Evolutionary conservation across 92 coral and sea anemone species (phyloP).

Genomic region (Epizoanthus rinbou): DNA sequence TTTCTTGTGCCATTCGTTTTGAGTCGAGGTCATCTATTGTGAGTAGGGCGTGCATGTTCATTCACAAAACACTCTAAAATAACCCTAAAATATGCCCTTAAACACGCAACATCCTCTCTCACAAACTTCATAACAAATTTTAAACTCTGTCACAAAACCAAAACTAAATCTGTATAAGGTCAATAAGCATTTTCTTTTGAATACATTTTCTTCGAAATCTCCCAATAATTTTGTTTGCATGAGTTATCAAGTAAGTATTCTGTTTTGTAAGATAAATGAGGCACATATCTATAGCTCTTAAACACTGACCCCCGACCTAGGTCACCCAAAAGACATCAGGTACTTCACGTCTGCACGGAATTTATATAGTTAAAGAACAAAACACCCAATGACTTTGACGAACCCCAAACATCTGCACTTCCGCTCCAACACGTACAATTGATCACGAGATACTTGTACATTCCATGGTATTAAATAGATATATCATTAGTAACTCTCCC

Average conservation of each 20-base stretch:
- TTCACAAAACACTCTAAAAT: constrained; percentile 8
- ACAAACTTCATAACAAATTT: neutral
- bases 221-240: neutral
- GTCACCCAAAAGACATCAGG: neutral
- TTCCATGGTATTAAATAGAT: neutral
- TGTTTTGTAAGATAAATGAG: neutral
- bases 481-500: neutral
- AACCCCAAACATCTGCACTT: constrained; percentile 3
- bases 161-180: neutral
- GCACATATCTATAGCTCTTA: neutral
- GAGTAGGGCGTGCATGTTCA: neutral
- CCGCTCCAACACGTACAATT: constrained; percentile 1
- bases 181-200: neutral
- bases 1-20: neutral
- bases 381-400: neutral
- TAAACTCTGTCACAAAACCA: constrained; percentile 1
- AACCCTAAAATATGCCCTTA: neutral
- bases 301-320: constrained; percentile 5
- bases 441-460: neutral
- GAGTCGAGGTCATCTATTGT: constrained; percentile 21
- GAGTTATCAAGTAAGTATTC: neutral
- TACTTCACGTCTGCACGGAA: constrained; percentile 26
- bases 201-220: neutral
- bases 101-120: constrained; percentile 29
- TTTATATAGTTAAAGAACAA: neutral